Evolutionary conservation across 2,797 vertebrate genomes (phyloP).

Genomic region (Oceanodroma leucorhoa): DNA sequence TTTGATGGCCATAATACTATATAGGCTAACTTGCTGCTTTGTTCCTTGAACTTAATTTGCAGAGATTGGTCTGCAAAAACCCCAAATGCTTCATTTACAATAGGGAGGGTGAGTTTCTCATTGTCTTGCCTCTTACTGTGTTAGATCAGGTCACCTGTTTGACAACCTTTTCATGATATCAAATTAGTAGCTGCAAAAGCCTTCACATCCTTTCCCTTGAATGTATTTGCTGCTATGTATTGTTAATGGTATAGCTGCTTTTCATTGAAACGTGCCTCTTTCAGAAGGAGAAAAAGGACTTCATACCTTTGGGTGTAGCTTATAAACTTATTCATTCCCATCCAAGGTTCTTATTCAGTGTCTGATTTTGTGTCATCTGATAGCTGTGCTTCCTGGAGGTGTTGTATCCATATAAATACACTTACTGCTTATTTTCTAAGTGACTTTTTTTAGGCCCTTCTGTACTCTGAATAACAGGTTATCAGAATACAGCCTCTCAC

Average conservation of each 20-base stretch:
- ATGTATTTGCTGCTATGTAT: background rate
- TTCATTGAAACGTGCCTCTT: background rate
- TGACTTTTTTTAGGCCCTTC: background rate
- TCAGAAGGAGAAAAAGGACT: background rate
- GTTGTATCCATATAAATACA: background rate
- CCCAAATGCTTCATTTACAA: background rate
- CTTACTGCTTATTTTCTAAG: background rate
- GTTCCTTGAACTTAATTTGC: background rate
- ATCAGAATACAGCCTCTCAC: background rate
- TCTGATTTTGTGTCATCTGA: background rate
- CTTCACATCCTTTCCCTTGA: background rate
- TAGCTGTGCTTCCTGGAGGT: background rate
- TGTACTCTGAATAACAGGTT: background rate
- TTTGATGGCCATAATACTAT: background rate
- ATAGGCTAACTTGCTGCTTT: background rate
- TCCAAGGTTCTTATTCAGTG: background rate
- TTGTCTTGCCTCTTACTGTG: background rate
- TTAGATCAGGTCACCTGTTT: background rate
- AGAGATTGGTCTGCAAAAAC: background rate
- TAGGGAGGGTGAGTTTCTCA: background rate
- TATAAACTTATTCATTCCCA: background rate
- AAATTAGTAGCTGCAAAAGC: background rate
- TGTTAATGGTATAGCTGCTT: background rate
- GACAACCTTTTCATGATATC: background rate
- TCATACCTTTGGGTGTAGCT: background rate